Conservation (phyloP, 2,888 invertebrate species). For the Parnassius apollo region DNA sequence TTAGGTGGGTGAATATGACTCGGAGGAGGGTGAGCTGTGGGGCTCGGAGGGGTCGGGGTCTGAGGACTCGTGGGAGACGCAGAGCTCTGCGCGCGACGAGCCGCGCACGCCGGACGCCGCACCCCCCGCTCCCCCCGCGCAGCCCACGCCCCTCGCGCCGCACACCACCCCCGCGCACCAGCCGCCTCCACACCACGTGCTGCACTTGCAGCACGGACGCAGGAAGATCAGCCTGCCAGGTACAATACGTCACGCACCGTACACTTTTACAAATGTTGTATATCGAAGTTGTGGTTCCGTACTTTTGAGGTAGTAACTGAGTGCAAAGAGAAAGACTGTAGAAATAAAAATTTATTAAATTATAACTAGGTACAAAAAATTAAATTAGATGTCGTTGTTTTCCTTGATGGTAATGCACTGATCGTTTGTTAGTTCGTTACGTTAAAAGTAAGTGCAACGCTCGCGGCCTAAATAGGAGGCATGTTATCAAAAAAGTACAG, state of each 20-base stretch:
- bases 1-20: conserved; percentile 86
- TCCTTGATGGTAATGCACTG: too few relatives aligned
- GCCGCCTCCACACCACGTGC: conserved; percentile 6
- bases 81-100: conserved; percentile 80
- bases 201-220: conserved; percentile 5
- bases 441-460: too few relatives aligned
- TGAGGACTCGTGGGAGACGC: conserved; percentile 92
- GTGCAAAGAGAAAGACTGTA: too few relatives aligned
- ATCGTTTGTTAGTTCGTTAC: too few relatives aligned
- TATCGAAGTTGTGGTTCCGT: too few relatives aligned
- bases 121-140: conserved; percentile 27
- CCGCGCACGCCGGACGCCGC: conserved; percentile 47
- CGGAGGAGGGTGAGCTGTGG: conserved; percentile 88
- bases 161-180: conserved; percentile 19
- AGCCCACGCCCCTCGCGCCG: conserved; percentile 23
- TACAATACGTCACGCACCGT: not conserved
- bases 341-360: too few relatives aligned
- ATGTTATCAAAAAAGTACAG: too few relatives aligned
- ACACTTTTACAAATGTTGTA: too few relatives aligned
- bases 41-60: conserved; percentile 84
- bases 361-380: too few relatives aligned
- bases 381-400: too few relatives aligned
- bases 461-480: too few relatives aligned
- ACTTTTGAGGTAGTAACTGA: too few relatives aligned
- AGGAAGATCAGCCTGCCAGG: conserved; percentile 22